Base-by-base conservation (phyloP, 2,797 vertebrate species). In the Tachyglossus aculeatus region DNA sequence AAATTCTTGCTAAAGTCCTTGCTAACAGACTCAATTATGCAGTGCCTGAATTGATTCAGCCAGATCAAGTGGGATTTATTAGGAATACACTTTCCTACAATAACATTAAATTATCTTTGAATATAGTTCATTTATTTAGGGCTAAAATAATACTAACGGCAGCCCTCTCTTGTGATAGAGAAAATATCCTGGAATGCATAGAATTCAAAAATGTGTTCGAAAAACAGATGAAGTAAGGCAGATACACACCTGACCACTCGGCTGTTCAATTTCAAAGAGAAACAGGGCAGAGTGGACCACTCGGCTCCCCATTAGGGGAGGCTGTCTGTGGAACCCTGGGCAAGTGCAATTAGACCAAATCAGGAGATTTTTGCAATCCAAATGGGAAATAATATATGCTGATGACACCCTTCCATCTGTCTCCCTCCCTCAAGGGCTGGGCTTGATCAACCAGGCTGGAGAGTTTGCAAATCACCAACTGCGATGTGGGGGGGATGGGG, bases 1-100 rank as follows among this genome's bases (percentile, higher is more conserved):
- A 91, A 89, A 89, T 81, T 77, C 70, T 85, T 89, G 72, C 65
- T 85, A 71, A 80, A 87, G 55, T 85, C 78, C 85, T 79, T 87
- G 55, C 73, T 84, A 86, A 81, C 70, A 70, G 86, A 87, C 86
- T 88, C 81, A 75, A 83, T 74, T 84, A 86, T 85, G 86, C 4
- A 39, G 88, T 81, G 69, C 72, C 76, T 74, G 86, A 86, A 91
- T 87, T 88, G 89, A 89, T 90, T 88, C 83, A 50, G 75, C 57
- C 61, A 66, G 80, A 88, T 64, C 70, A 91, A 90, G 78, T 67
- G 60, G 62, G 55, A 41, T 88, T 89, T 88, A 88, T 86, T 85
- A 91, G 84, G 88, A 84, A 68, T 82, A 86, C 77, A 73, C 82
- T 85, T 81, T 87, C 66, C 85, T 81, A 88, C 76, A 86, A 86